phyloP scores from a whole-genome alignment of 1,140 invertebrate genomes.

The Drosophila melanogaster region DNA sequence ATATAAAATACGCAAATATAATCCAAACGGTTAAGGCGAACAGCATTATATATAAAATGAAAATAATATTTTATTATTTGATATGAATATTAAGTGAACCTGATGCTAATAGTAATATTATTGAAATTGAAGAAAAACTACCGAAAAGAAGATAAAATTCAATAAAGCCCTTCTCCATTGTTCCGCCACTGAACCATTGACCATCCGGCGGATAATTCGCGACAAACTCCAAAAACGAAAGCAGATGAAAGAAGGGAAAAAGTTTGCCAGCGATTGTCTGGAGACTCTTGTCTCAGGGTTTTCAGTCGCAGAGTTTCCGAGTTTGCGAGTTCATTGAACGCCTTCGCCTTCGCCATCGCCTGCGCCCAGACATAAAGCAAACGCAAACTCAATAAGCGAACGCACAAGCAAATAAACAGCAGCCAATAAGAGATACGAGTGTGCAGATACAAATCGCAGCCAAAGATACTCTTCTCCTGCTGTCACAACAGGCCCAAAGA shows the following conservation, averaged over 20 bases:
- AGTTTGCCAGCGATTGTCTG: constrained; percentile 45
- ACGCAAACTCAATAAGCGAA: constrained; percentile 77
- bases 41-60: too few relatives aligned
- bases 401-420: constrained; percentile 76
- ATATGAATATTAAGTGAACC: too few relatives aligned
- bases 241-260: constrained; percentile 17
- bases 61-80: neutral
- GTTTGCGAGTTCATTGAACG: constrained; percentile 79
- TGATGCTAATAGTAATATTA: neutral
- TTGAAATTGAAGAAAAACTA: neutral
- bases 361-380: constrained; percentile 53
- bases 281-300: constrained; percentile 21
- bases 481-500: constrained; percentile 15
- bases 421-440: constrained; percentile 77
- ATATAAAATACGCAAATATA: too few relatives aligned
- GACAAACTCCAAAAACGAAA: constrained; percentile 34
- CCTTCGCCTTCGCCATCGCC: constrained; percentile 27
- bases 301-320: constrained; percentile 41
- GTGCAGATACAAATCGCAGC: constrained; percentile 71
- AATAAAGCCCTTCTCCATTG: neutral
- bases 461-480: constrained; percentile 52
- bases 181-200: constrained; percentile 1
- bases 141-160: neutral
- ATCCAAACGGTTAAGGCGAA: neutral
- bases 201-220: constrained; percentile 6